Evolutionary conservation across 2,797 vertebrate genomes (phyloP).

Genomic region (Synanceia verrucosa): DNA sequence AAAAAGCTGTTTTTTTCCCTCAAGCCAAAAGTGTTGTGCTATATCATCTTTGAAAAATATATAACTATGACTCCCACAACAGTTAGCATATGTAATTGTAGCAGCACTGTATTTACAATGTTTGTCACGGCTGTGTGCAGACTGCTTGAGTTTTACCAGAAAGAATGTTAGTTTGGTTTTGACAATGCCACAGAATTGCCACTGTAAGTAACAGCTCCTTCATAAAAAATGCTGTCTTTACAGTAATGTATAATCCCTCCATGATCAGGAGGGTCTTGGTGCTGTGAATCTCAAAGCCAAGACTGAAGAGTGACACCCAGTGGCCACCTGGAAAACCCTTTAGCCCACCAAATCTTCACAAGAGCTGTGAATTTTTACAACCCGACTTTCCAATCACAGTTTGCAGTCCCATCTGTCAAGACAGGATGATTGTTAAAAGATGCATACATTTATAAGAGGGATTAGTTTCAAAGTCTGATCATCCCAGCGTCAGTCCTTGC

Average conservation of each 20-base stretch:
- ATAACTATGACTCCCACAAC: background rate
- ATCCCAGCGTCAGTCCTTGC: constrained; percentile 21
- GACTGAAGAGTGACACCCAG: constrained; percentile 58
- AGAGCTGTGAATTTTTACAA: constrained; percentile 23
- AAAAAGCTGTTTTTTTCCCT: background rate
- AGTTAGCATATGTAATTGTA: background rate
- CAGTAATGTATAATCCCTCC: constrained; percentile 8
- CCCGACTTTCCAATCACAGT: constrained; percentile 1
- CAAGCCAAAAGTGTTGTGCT: background rate
- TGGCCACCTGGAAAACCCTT: constrained; percentile 35
- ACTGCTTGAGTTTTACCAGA: background rate
- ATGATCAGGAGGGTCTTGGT: background rate
- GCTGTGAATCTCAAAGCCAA: constrained; percentile 19
- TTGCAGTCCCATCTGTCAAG: constrained; percentile 39
- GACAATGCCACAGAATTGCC: constrained; percentile 9
- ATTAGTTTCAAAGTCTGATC: constrained; percentile 46
- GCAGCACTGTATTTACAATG: background rate
- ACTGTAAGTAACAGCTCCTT: constrained; percentile 13
- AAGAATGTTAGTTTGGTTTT: constrained; percentile 3
- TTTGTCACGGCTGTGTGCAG: background rate
- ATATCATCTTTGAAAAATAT: background rate
- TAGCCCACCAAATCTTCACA: background rate
- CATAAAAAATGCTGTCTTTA: constrained; percentile 18
- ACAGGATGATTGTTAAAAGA: constrained; percentile 37
- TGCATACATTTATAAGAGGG: constrained; percentile 44